Evolutionary conservation across 2,888 invertebrate genomes (phyloP).

Genomic region (Harpalus rufipes): DNA sequence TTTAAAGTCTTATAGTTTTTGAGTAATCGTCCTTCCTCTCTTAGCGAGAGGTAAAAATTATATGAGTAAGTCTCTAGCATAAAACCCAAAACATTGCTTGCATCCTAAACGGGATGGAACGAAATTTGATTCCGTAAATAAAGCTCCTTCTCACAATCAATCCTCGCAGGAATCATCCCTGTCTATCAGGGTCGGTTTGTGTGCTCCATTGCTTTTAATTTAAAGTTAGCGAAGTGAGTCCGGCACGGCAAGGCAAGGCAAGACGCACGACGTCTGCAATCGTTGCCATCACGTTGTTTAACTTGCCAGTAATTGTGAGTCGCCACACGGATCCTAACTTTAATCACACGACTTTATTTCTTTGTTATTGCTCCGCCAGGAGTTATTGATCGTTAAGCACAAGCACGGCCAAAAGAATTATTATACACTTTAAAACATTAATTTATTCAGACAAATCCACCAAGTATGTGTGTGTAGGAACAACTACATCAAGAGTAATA

Average conservation of each 20-base stretch:
- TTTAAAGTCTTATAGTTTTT: too few species aligned
- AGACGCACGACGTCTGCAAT: conserved; percentile 6
- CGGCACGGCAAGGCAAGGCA: neutral
- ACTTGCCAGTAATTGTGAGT: conserved; percentile 10
- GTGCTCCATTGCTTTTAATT: conserved; percentile 13
- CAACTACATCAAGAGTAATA: too few species aligned
- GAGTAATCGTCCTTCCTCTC: too few species aligned
- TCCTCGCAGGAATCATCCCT: conserved; percentile 10
- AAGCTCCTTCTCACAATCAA: neutral
- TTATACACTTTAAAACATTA: neutral
- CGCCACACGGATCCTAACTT: conserved; percentile 9
- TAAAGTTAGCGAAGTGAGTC: conserved; percentile 16
- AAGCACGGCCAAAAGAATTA: neutral
- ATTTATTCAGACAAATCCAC: neutral
- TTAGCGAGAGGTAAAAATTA: too few species aligned
- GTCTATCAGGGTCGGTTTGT: conserved; percentile 16
- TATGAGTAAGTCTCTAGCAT: neutral
- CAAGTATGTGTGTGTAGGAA: neutral
- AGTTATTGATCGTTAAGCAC: neutral
- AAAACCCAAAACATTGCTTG: neutral
- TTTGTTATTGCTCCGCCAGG: neutral
- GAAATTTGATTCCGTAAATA: neutral
- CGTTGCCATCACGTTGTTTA: conserved; percentile 10
- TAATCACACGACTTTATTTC: conserved; percentile 8
- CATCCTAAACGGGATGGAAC: neutral